Evolutionary conservation across 2,113 vertebrate species (phyloP).

Genomic region (Apeltes quadracus): DNA sequence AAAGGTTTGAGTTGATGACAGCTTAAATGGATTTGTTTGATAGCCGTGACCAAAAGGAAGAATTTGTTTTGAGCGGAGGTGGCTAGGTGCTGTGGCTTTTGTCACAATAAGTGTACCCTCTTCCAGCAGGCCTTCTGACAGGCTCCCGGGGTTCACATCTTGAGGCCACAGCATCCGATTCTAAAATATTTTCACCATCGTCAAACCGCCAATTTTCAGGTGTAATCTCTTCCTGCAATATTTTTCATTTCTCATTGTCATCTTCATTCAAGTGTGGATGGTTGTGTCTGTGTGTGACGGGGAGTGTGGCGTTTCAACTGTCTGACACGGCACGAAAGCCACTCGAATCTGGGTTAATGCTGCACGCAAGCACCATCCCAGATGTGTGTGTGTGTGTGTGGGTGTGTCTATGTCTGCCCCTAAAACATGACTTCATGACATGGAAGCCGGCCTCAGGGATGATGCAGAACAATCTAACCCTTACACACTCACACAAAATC

Average conservation of each 20-base stretch:
- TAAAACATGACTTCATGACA: slow-evolving; percentile 34
- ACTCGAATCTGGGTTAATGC: slow-evolving; percentile 35
- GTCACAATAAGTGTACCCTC: no score
- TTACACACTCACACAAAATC: slow-evolving; percentile 5
- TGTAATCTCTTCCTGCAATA: no score
- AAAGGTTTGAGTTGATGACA: not conserved
- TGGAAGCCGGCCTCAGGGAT: slow-evolving; percentile 21
- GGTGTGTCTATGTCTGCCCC: slow-evolving; percentile 9
- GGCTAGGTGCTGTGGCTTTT: not conserved
- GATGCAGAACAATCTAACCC: slow-evolving; percentile 5
- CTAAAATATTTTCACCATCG: not conserved
- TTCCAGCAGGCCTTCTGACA: no score
- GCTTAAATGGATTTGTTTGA: not conserved
- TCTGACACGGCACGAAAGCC: slow-evolving; percentile 21
- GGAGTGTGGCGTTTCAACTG: not conserved
- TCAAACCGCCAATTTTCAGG: not conserved
- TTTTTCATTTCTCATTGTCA: not conserved
- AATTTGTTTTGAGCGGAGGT: not conserved
- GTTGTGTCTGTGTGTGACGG: slow-evolving; percentile 8
- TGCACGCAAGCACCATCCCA: slow-evolving; percentile 28
- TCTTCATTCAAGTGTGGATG: not conserved
- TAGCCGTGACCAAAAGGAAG: not conserved
- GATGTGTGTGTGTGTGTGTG: slow-evolving; percentile 35
- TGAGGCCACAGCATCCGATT: not conserved
- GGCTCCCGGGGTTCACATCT: not conserved